Percentiles rank a stretch among this genome's conserved stretches.
These are phyloP conservation scores for Sternotherus odoratus DNA, from an alignment of 2,797 vertebrate species.

Conservation along the genomic window DNA sequence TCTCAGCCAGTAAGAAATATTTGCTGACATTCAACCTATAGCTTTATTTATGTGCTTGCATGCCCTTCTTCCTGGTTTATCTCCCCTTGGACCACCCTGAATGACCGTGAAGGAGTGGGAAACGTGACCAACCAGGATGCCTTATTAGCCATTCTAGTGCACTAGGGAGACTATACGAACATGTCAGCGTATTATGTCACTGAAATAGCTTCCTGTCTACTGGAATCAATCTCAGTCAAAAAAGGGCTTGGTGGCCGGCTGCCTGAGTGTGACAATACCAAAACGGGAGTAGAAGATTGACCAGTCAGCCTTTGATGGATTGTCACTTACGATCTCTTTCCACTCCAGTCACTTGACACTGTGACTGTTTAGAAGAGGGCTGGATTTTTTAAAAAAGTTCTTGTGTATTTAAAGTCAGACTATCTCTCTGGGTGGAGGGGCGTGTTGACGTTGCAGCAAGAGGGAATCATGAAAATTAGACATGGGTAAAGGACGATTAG, in stretches of 20 bases:
- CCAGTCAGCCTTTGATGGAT: background rate
- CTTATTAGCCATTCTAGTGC: background rate
- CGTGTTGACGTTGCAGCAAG: background rate
- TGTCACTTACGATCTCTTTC: slow-evolving; percentile 16
- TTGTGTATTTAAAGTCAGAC: background rate
- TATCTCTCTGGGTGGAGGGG: background rate
- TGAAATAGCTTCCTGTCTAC: background rate
- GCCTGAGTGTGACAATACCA: rapidly evolving
- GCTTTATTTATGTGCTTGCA: background rate
- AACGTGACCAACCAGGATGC: background rate
- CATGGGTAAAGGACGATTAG: background rate
- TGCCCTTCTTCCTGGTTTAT: background rate
- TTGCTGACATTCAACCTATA: background rate
- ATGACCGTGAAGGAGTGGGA: background rate
- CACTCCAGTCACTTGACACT: background rate
- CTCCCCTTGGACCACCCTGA: background rate
- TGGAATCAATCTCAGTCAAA: background rate
- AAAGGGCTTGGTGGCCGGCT: background rate
- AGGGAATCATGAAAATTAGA: background rate
- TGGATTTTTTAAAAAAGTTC: background rate
- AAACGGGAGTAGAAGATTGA: background rate
- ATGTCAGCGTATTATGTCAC: background rate
- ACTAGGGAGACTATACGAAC: background rate
- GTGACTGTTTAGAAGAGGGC: background rate
- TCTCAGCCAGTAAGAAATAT: background rate